Conservation (phyloP, 1,140 invertebrate species). For the Aphis craccivora region DNA sequence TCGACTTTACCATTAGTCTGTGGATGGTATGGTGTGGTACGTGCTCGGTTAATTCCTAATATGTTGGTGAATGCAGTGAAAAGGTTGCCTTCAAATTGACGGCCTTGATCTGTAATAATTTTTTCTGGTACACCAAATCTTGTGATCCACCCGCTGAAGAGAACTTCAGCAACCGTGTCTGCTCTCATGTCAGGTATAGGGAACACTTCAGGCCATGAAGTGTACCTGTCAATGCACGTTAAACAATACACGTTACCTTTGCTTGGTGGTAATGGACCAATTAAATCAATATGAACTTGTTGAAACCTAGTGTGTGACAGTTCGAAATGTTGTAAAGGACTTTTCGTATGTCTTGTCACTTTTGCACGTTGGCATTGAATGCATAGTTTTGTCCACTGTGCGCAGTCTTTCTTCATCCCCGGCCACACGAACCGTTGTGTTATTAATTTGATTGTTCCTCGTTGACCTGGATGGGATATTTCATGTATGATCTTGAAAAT, state of each 20-base stretch:
- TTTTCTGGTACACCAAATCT: constrained; percentile 62
- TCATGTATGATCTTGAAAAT: background rate
- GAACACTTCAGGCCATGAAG: constrained; percentile 63
- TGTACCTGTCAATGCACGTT: constrained; percentile 62
- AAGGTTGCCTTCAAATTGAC: constrained; percentile 62
- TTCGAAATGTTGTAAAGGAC: background rate
- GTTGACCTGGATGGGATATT: background rate
- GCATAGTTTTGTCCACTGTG: background rate
- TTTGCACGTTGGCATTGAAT: background rate
- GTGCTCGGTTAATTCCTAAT: constrained; percentile 8
- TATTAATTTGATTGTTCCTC: background rate
- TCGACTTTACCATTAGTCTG: constrained; percentile 62
- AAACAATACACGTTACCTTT: constrained; percentile 61
- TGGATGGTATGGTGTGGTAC: constrained; percentile 64
- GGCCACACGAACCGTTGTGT: background rate
- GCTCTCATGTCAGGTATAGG: constrained; percentile 61
- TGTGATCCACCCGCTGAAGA: constrained; percentile 61
- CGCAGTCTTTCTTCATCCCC: background rate
- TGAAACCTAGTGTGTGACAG: background rate
- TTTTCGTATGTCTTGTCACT: background rate
- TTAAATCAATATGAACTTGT: constrained; percentile 64
- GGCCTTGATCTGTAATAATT: constrained; percentile 63
- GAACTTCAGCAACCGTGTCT: constrained; percentile 61
- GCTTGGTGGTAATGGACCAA: constrained; percentile 63
- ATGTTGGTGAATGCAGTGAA: background rate